A percentile compares a stretch with the other conserved stretches of the same genome.
These are phyloP conservation scores for Polyodon spathula DNA, from an alignment of 2,113 vertebrate species.

Conservation along the genomic window DNA sequence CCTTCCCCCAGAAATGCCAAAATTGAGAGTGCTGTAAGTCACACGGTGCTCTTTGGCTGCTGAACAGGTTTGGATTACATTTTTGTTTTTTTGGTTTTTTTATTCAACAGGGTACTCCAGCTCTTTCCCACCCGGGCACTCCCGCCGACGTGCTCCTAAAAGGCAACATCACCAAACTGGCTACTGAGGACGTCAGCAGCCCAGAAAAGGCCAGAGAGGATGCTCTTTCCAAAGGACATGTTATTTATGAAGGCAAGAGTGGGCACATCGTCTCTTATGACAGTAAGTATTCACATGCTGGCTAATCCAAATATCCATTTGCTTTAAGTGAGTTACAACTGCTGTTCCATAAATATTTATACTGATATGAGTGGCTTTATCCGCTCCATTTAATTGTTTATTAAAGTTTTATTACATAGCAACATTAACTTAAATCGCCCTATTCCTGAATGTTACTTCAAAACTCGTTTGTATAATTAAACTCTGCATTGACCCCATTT, in stretches of 20 bases:
- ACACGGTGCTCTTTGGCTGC: neutral
- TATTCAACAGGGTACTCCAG: slow-evolving; percentile 75
- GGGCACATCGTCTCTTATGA: slow-evolving; percentile 92
- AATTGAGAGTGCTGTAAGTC: no score
- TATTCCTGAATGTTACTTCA: no score
- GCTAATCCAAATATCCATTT: neutral
- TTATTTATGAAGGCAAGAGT: slow-evolving; percentile 93
- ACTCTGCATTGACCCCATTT: no score
- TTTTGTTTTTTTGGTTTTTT: neutral
- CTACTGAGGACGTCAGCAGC: slow-evolving; percentile 73
- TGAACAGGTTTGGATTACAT: neutral
- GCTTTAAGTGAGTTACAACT: no score
- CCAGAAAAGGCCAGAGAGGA: slow-evolving; percentile 81
- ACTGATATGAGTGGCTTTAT: no score
- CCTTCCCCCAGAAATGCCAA: neutral
- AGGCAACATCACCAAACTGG: slow-evolving; percentile 77
- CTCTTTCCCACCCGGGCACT: slow-evolving; percentile 74
- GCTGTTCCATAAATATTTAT: no score
- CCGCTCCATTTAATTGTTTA: no score
- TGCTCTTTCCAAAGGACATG: slow-evolving; percentile 77
- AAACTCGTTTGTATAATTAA: no score
- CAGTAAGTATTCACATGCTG: slow-evolving; percentile 54
- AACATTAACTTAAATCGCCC: no score
- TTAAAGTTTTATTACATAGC: no score
- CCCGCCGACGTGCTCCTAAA: slow-evolving; percentile 79